A percentile compares a stretch with the other conserved stretches of the same genome.
These are phyloP conservation scores for Sebastes trivittatus DNA, from an alignment of 2,797 vertebrate genomes.

Conservation along the genomic window DNA sequence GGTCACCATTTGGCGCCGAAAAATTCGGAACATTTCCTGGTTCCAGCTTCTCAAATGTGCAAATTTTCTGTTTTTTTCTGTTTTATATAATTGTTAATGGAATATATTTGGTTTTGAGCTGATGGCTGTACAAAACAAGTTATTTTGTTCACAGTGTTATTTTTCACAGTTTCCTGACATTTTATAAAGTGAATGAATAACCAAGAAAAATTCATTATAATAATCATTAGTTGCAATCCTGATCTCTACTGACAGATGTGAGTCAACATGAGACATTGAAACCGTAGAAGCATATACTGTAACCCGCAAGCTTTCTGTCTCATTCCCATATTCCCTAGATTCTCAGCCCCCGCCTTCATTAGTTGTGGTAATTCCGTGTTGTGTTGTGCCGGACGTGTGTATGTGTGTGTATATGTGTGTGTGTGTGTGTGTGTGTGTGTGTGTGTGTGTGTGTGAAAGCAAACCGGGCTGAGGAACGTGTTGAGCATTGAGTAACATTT, in stretches of 20 bases:
- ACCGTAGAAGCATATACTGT: background rate
- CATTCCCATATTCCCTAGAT: slow-evolving; percentile 26
- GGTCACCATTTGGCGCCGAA: background rate
- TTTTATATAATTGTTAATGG: background rate
- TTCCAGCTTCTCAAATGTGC: background rate
- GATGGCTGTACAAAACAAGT: background rate
- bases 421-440: slow-evolving; percentile 17
- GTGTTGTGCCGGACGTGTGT: slow-evolving; percentile 24
- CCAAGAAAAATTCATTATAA: background rate
- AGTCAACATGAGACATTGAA: background rate
- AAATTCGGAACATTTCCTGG: background rate
- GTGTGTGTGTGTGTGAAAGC: slow-evolving; percentile 22
- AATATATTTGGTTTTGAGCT: background rate
- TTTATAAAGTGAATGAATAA: background rate
- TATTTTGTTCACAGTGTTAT: background rate
- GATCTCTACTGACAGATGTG: slow-evolving; percentile 8
- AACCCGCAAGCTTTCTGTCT: slow-evolving; percentile 5
- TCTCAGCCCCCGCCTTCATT: slow-evolving; percentile 30
- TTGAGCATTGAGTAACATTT: slow-evolving; percentile 77
- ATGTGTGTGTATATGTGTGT: slow-evolving; percentile 1
- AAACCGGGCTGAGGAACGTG: slow-evolving; percentile 47
- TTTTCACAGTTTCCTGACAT: background rate
- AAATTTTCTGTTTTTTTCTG: background rate
- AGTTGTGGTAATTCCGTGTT: slow-evolving; percentile 44
- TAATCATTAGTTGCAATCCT: background rate